Percentiles rank a stretch among this genome's conserved stretches.
Evolutionary conservation across 2,888 invertebrate species (phyloP).

Genomic region (Idaea aversata): DNA sequence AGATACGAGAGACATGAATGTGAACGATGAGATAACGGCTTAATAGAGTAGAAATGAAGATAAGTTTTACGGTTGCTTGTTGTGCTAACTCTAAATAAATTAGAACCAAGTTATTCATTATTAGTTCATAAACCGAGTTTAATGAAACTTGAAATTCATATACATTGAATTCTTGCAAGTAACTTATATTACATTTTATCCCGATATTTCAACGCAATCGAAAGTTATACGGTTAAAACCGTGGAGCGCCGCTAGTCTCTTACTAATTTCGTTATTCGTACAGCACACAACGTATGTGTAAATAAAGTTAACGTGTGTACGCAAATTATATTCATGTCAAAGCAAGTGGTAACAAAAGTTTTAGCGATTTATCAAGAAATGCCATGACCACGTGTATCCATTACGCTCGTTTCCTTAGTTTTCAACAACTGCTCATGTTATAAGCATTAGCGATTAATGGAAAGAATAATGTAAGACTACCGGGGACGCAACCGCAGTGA

Average conservation of each 20-base stretch:
- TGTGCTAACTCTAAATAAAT: too few species aligned
- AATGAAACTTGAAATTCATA: too few species aligned
- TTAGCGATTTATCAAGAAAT: slow-evolving; percentile 45
- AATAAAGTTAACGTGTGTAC: background rate
- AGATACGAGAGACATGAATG: too few species aligned
- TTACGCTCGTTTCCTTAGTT: slow-evolving; percentile 34
- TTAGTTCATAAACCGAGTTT: too few species aligned
- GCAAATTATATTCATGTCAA: slow-evolving; percentile 18
- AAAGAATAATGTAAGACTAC: too few species aligned
- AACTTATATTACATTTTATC: background rate
- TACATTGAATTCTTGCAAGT: too few species aligned
- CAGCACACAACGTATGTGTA: background rate
- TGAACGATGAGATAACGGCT: too few species aligned
- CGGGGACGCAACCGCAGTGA: too few species aligned
- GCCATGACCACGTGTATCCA: slow-evolving; percentile 43
- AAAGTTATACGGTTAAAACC: background rate
- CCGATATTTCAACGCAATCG: background rate
- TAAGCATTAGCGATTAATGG: slow-evolving; percentile 15
- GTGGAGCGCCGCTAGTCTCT: background rate
- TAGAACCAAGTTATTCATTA: too few species aligned
- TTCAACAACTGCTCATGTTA: slow-evolving; percentile 8
- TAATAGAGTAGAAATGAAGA: too few species aligned
- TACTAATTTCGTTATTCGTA: background rate
- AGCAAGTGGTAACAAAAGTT: slow-evolving; percentile 38
- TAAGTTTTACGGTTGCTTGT: too few species aligned